Evolutionary conservation across 2,797 vertebrate species (phyloP), one percentile per base, ranked within the genome.

Genomic region (Sorex maritimensis): DNA sequence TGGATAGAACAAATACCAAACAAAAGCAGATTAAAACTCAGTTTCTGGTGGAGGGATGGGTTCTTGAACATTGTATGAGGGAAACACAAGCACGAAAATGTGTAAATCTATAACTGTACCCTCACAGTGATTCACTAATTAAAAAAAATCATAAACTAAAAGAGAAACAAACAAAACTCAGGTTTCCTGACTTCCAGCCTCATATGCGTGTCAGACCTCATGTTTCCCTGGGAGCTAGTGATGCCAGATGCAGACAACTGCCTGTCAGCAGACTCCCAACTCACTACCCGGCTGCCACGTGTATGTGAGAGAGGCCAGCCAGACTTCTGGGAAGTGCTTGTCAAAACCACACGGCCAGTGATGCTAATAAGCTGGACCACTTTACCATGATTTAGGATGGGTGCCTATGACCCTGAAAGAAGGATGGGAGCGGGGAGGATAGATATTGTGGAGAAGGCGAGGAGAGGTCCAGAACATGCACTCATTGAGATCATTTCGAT

Each of bases 381-480:
- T 83, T 34, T 63, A 49, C 30, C 24, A 2, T 26, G 13, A 65
- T 55, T 81, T 74, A 13, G 44, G 19, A 26, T 38, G 34, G 61
- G 41, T 58, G 46, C 61, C 21, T 23, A 15, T 52, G 80, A 1
- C 75, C 69, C 41, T 21, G 44, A 55, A n/a, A 15, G 44, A 44
- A 41, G 58, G 46, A 73, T 67, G 28, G 0, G 14, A 89, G 38
- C 41, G 7, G 8, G 63, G 23, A 75, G 28, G 58, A 38, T 71
- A 46, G 65, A 85, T n/a, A 12, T 10, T 46, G 41, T 68, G 74
- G 7, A 44, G 41, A 44, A 74, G 41, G 34, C 1, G 14, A 58
- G 21, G 81, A 71, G 63, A 91, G 73, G 52, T 34, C 68, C 23
- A 85, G 52, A 91, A 65, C 63, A n/a, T n/a, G 28, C 28, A 17